A percentile compares a stretch with the other conserved stretches of the same genome.
Conservation (phyloP, 37 sponge, comb jelly and placozoan genomes). For the Haliclona indistincta region DNA sequence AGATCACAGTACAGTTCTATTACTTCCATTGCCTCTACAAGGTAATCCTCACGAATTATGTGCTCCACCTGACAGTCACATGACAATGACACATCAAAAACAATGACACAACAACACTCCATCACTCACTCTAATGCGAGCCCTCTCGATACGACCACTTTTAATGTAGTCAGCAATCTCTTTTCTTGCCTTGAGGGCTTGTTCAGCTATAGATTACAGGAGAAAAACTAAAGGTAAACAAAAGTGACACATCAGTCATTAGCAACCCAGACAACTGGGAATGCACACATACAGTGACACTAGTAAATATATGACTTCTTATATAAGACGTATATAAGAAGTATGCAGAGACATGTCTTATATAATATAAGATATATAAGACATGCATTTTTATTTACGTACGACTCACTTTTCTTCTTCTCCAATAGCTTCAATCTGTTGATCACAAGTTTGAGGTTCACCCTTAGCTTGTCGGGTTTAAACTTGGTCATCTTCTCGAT, state of each 20-base stretch:
- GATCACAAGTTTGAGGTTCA: slow-evolving; percentile 84
- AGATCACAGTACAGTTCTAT: slow-evolving; percentile 98
- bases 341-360: not conserved
- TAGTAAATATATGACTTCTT: not conserved
- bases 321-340: not conserved
- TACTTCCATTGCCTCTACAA: slow-evolving; percentile 98
- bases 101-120: not conserved
- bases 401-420: slow-evolving; percentile 97
- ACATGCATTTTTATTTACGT: not conserved
- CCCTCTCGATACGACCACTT: slow-evolving; percentile 85
- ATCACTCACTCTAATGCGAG: slow-evolving; percentile 87
- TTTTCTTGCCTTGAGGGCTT: slow-evolving; percentile 96
- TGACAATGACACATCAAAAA: not conserved
- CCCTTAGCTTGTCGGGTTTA: slow-evolving; percentile 84
- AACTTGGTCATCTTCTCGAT: slow-evolving; percentile 82
- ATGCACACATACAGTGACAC: not conserved
- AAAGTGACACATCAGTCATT: not conserved
- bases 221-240: not conserved
- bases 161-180: slow-evolving; percentile 98
- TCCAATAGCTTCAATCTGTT: slow-evolving; percentile 97
- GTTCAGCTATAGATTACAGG: slow-evolving; percentile 75
- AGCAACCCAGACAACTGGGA: not conserved
- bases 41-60: slow-evolving; percentile 98
- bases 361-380: not conserved
- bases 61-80: slow-evolving; percentile 94